Conservation (phyloP, 2,797 vertebrate genomes). For the Melopsittacus undulatus region DNA sequence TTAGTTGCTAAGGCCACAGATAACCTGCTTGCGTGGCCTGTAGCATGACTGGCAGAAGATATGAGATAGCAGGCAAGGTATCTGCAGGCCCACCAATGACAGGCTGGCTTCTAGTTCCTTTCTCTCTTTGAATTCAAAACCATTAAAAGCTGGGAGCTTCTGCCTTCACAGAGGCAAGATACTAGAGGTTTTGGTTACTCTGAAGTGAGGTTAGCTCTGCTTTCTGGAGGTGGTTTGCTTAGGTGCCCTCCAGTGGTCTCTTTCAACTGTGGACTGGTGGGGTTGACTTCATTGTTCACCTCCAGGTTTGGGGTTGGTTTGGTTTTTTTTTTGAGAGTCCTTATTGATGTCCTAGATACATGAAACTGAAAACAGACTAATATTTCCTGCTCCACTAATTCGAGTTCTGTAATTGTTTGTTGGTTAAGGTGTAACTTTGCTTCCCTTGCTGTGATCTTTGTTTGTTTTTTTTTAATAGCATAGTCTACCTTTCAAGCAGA, state of each 20-base stretch:
- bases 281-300: not conserved
- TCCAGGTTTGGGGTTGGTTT: not conserved
- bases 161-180: not conserved
- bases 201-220: not conserved
- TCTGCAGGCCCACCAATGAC: not conserved
- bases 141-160: not conserved
- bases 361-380: not conserved
- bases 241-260: not conserved
- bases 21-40: not conserved
- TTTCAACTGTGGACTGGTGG: not conserved
- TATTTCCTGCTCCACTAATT: not conserved
- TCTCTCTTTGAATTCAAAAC: not conserved
- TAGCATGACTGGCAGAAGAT: not conserved
- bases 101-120: not conserved
- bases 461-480: not conserved
- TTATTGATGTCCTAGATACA: not conserved
- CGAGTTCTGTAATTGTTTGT: not conserved
- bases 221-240: not conserved
- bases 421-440: not conserved
- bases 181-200: not conserved
- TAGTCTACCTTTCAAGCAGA: not conserved
- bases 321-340: not conserved
- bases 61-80: not conserved
- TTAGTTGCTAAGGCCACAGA: not conserved
- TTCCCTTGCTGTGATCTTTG: not conserved